Base-by-base conservation (phyloP, 2,113 vertebrate genomes). In the Catharus fuscescens region DNA sequence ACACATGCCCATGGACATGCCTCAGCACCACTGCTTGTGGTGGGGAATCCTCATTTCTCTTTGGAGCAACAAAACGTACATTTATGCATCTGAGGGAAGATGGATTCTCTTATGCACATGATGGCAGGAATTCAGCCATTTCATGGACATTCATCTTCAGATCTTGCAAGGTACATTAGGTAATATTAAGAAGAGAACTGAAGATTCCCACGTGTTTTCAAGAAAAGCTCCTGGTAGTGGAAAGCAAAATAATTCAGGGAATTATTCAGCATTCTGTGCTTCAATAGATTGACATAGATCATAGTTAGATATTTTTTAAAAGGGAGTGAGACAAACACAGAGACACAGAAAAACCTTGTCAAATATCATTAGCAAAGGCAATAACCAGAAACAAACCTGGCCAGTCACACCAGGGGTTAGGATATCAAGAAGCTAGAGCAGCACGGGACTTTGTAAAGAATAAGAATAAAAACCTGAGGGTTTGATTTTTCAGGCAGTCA, bases 1-100 rank as follows among this genome's bases (percentile, higher is more conserved):
- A 36, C 42, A 45, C 34, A 7, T 0, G 0, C 4, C 32, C 52
- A 31, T n/a, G 40, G 72, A 18, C 20, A 21, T 0, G 0, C 28
- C 34, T 44, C 31, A 48, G 48, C 5, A 32, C 18, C 59, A 21
- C 2, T 9, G 38, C 12, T 77, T 12, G 24, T 32, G 12, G 7
- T 32, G 12, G 28, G 45, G 31, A 87, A 72, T 5, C 8, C 0
- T 1, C 36, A 20, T 28, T 76, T 74, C 23, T 5, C 1, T 47
- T 76, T 45, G 24, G 23, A 79, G 25, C 12, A 80, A 32, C 2
- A 42, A 42, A 57, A 52, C 13, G 26, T 17, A 61, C 17, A 28
- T 52, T 76, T 38, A 38, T 12, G 13, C 3, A 44, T 4, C 17
- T 50, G 34, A 42, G 28, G 16, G 42, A 67, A 64, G 31, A 28